Conservation (phyloP, 2,113 vertebrate species). For the Cyphomyrus discorhynchus region DNA sequence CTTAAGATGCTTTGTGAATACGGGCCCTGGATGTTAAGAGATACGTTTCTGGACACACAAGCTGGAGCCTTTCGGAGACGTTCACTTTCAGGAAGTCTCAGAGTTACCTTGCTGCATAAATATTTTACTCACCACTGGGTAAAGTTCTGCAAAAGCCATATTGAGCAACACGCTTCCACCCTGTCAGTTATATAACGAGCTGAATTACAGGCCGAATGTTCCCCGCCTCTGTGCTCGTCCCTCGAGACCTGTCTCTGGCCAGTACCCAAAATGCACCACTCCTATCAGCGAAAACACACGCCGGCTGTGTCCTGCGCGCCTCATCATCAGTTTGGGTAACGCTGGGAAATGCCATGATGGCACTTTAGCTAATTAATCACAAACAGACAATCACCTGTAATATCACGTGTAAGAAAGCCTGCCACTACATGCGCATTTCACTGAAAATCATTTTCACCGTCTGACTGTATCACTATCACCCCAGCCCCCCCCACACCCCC, state of each 20-base stretch:
- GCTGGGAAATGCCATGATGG: background rate
- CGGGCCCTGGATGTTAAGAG: background rate
- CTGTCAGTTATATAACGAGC: constrained; percentile 30
- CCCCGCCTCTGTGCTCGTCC: background rate
- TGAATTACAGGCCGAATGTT: background rate
- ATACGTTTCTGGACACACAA: background rate
- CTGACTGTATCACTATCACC: background rate
- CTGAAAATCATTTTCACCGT: background rate
- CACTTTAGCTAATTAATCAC: background rate
- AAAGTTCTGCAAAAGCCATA: constrained; percentile 23
- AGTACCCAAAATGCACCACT: background rate
- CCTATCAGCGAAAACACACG: background rate
- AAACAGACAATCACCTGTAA: background rate
- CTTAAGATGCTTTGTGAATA: too few species aligned
- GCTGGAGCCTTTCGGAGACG: constrained; percentile 20
- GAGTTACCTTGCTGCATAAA: constrained; percentile 47
- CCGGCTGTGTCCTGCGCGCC: background rate
- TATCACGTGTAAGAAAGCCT: background rate
- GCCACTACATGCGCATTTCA: background rate
- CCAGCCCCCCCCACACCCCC: background rate
- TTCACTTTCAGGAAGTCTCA: constrained; percentile 19
- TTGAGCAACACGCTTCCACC: background rate
- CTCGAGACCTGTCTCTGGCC: background rate
- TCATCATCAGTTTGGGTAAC: background rate
- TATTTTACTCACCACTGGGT: constrained; percentile 48